Percentiles rank a stretch among this genome's conserved stretches.
These are phyloP conservation scores for Malurus melanocephalus DNA, from an alignment of 2,113 vertebrate genomes.

Conservation along the genomic window DNA sequence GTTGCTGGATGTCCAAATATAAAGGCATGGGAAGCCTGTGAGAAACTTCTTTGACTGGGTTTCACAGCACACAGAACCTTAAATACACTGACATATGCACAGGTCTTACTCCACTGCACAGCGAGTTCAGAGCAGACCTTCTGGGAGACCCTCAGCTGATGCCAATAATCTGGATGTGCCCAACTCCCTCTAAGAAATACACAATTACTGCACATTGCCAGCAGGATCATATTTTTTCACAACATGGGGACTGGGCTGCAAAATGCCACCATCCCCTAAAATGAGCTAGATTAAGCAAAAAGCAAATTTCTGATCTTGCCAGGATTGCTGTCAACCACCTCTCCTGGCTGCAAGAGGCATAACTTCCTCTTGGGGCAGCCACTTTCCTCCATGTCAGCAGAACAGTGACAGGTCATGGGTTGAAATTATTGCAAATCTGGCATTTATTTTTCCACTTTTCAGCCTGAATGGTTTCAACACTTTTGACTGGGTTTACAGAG, in stretches of 20 bases:
- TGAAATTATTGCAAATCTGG: not conserved
- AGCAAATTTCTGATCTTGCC: not conserved
- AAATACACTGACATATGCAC: slow-evolving; percentile 27
- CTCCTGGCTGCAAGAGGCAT: not conserved
- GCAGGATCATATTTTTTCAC: not conserved
- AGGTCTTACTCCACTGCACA: slow-evolving; percentile 14
- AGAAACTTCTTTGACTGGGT: slow-evolving; percentile 2
- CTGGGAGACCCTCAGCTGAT: not conserved
- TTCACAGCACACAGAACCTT: slow-evolving; percentile 18
- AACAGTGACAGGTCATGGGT: not conserved
- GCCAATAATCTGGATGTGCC: not conserved
- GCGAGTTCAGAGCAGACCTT: slow-evolving; percentile 13
- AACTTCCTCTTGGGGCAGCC: not conserved
- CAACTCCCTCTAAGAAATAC: not conserved
- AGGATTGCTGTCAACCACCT: not conserved
- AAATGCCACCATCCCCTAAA: not conserved
- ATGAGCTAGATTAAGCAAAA: not conserved
- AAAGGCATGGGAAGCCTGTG: not conserved
- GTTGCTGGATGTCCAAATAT: not conserved
- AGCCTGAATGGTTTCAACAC: not conserved
- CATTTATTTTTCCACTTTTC: not conserved
- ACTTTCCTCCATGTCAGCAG: not conserved
- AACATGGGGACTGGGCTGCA: not conserved
- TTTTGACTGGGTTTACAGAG: not conserved
- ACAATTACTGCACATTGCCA: not conserved